Conservation (phyloP, 2,888 invertebrate species). For the Pseudococcus viburni region DNA sequence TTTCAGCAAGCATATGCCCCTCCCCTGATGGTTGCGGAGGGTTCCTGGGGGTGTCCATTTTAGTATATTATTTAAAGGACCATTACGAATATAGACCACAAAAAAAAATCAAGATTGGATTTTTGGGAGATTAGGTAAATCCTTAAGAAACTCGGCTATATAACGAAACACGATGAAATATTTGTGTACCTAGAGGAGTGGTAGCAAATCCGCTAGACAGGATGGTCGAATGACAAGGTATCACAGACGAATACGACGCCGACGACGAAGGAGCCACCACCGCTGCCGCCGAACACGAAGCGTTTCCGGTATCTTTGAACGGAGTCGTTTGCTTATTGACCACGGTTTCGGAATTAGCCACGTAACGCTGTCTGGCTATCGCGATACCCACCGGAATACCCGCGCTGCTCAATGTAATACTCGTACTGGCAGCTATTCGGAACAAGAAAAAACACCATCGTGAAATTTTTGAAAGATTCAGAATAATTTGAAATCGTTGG, state of each 20-base stretch:
- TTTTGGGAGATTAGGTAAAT: too few species aligned
- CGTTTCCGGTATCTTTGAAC: slow-evolving; percentile 33
- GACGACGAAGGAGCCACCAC: slow-evolving; percentile 32
- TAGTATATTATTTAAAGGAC: too few species aligned
- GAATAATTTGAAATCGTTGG: too few species aligned
- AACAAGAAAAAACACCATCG: background rate
- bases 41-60: too few species aligned
- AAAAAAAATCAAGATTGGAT: too few species aligned
- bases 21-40: too few species aligned
- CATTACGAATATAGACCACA: too few species aligned
- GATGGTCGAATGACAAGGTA: slow-evolving; percentile 47
- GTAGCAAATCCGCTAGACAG: background rate
- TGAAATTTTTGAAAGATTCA: background rate
- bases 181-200: background rate
- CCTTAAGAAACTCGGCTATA: too few species aligned
- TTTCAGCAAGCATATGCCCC: too few species aligned
- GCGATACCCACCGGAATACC: slow-evolving; percentile 87
- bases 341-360: slow-evolving; percentile 74
- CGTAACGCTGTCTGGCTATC: slow-evolving; percentile 84
- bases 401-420: slow-evolving; percentile 68
- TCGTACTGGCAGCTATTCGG: background rate
- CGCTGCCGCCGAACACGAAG: background rate
- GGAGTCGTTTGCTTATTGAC: slow-evolving; percentile 27
- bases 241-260: slow-evolving; percentile 35
- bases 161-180: background rate